These are phyloP conservation scores for Cecidostiba fungosa DNA, from an alignment of 2,888 invertebrate species.

Conservation along the genomic window DNA sequence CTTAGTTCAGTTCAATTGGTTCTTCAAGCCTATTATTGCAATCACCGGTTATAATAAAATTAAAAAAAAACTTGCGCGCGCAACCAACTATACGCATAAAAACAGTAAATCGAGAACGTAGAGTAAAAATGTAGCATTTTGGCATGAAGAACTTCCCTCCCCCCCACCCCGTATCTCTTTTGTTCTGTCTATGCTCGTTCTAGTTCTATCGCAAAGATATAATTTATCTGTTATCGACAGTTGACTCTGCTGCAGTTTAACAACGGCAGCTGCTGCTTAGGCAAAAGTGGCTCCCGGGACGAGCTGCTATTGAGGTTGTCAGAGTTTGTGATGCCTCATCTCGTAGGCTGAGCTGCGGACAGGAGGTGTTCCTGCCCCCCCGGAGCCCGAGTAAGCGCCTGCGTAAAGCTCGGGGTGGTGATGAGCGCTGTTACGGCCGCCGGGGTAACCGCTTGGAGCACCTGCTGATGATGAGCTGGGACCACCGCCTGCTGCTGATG, in stretches of 20 bases:
- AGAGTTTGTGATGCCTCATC: conserved; percentile 88
- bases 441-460: not conserved
- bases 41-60: not conserved
- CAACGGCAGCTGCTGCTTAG: conserved; percentile 4
- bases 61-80: not conserved
- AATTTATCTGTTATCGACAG: not conserved
- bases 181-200: not conserved
- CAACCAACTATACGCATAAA: not conserved
- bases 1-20: conserved; percentile 24
- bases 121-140: not conserved
- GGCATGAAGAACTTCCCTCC: not conserved
- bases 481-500: not conserved
- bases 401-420: conserved; percentile 86
- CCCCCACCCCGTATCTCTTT: not conserved
- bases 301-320: conserved; percentile 76
- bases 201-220: not conserved
- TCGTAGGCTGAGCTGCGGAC: conserved; percentile 84
- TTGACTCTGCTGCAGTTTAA: conserved; percentile 1
- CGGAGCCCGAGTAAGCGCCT: conserved; percentile 85
- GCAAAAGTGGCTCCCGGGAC: conserved; percentile 43
- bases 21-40: conserved; percentile 37
- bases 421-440: conserved; percentile 55
- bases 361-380: conserved; percentile 71
- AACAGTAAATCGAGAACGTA: no score
- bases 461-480: conserved; percentile 36